Conservation (phyloP, 2,797 vertebrate genomes). For the Pangasius djambal region DNA sequence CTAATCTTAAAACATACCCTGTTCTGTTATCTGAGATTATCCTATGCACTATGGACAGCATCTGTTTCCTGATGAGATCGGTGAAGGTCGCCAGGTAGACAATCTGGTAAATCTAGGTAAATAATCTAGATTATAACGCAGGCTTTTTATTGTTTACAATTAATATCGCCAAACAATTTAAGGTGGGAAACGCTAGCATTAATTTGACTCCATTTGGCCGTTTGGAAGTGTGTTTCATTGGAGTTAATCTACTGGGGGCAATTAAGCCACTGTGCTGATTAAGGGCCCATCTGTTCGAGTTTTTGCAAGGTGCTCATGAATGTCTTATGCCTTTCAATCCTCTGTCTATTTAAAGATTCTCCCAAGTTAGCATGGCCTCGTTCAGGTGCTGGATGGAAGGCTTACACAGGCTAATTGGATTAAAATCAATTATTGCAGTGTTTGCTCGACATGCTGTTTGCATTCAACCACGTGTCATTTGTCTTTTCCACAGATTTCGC, state of each 20-base stretch:
- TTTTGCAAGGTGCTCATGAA: constrained; percentile 58
- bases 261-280: constrained; percentile 65
- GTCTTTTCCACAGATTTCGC: constrained; percentile 13
- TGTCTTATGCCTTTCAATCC: constrained; percentile 56
- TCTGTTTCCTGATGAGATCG: constrained; percentile 31
- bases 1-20: constrained; percentile 41
- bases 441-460: constrained; percentile 27
- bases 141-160: constrained; percentile 48
- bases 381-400: constrained; percentile 25
- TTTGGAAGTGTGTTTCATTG: constrained; percentile 60
- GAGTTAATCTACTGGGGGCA: constrained; percentile 70
- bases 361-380: constrained; percentile 37
- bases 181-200: constrained; percentile 63
- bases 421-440: constrained; percentile 42
- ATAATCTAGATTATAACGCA: constrained; percentile 2
- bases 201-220: constrained; percentile 65
- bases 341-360: constrained; percentile 57
- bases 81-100: not conserved
- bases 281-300: constrained; percentile 65
- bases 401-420: constrained; percentile 37
- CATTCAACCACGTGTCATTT: not conserved
- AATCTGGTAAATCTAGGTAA: too few relatives aligned
- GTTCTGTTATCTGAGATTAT: constrained; percentile 44
- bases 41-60: not conserved
- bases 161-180: constrained; percentile 68